phyloP scores from a whole-genome alignment of 2,113 vertebrate genomes.

The Emydura subglobosa region DNA sequence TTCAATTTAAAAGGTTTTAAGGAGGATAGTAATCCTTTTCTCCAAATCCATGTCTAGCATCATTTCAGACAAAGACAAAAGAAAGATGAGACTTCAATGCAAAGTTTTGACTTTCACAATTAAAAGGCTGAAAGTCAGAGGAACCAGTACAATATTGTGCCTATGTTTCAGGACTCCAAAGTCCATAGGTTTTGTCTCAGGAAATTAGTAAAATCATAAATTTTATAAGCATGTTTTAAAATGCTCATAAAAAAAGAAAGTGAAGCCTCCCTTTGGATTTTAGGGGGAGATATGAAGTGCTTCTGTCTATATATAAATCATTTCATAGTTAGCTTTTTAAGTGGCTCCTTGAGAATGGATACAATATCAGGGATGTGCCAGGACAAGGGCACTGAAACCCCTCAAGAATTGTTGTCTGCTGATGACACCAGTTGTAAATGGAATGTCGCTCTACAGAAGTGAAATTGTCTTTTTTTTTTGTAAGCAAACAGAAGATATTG shows the following conservation, averaged over 20 bases:
- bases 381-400: slow-evolving; percentile 4
- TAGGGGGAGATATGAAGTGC: neutral
- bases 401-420: slow-evolving; percentile 21
- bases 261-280: neutral
- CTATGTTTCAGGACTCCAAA: neutral
- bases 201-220: neutral
- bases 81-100: neutral
- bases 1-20: neutral
- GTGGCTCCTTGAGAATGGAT: neutral
- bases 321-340: slow-evolving; percentile 2
- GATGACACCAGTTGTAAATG: neutral
- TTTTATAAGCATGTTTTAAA: neutral
- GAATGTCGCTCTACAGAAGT: neutral
- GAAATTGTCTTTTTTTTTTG: neutral
- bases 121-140: neutral
- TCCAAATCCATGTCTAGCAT: neutral
- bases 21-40: neutral
- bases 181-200: neutral
- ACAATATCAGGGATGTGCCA: neutral
- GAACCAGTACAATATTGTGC: neutral
- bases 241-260: neutral
- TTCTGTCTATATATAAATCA: neutral
- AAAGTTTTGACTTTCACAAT: neutral
- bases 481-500: slow-evolving; percentile 1
- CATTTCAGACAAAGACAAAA: neutral